A percentile compares a stretch with the other conserved stretches of the same genome.
phyloP scores from a whole-genome alignment of 1,140 invertebrate genomes.

The Cyrtorhinus lividipennis region DNA sequence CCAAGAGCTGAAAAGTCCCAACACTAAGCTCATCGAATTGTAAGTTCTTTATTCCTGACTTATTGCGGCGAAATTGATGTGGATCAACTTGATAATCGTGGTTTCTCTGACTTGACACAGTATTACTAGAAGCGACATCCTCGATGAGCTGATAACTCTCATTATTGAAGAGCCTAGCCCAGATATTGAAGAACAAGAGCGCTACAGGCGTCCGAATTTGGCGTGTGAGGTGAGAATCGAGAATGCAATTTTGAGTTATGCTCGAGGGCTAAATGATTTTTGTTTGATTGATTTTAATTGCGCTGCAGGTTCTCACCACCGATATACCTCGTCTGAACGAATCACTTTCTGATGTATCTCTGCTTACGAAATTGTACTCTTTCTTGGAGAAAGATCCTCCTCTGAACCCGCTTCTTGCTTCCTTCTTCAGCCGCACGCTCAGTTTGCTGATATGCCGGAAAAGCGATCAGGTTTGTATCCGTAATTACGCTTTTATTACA shows the following conservation, averaged over 20 bases:
- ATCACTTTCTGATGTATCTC: constrained; percentile 58
- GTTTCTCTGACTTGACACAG: too few species aligned
- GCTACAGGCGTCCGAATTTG: constrained; percentile 83
- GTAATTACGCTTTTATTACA: neutral
- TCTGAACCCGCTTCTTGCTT: constrained; percentile 84
- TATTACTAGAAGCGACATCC: constrained; percentile 62
- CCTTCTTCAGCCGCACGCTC: constrained; percentile 90
- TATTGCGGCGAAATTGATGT: too few species aligned
- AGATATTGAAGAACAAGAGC: constrained; percentile 56
- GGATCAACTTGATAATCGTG: too few species aligned
- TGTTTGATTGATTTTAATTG: neutral
- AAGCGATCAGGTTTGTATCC: constrained; percentile 25
- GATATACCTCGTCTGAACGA: constrained; percentile 76
- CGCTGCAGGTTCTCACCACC: constrained; percentile 53
- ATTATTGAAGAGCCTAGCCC: constrained; percentile 69
- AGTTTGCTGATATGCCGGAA: constrained; percentile 25
- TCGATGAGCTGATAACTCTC: constrained; percentile 71
- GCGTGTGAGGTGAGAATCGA: constrained; percentile 57
- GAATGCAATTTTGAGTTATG: too few species aligned
- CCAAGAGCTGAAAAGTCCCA: constrained; percentile 87
- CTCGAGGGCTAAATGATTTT: neutral
- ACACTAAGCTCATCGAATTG: constrained; percentile 83
- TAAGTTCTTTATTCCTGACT: constrained; percentile 40
- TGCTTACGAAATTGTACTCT: constrained; percentile 71
- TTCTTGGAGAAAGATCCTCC: constrained; percentile 76